Percentiles rank a stretch among this genome's conserved stretches.
These are phyloP conservation scores for Drosophila meridionalis DNA, from an alignment of 2,888 invertebrate genomes.

Conservation along the genomic window DNA sequence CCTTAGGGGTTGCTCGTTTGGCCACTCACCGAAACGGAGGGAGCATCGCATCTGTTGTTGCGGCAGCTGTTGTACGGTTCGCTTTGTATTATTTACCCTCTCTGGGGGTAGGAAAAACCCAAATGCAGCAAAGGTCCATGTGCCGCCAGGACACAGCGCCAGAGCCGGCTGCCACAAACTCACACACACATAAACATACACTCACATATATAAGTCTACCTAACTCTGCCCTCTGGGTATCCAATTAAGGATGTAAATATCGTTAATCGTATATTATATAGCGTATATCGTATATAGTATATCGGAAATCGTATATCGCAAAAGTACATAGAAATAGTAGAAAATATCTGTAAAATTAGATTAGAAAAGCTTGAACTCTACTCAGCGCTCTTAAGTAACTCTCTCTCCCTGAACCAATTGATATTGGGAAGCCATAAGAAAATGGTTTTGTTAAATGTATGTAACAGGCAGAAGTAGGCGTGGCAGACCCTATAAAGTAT, in stretches of 20 bases:
- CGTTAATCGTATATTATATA: neutral
- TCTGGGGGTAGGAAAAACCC: slow-evolving; percentile 62
- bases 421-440: no score
- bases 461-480: no score
- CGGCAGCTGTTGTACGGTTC: slow-evolving; percentile 46
- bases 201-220: neutral
- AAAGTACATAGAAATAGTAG: neutral
- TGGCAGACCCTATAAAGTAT: no score
- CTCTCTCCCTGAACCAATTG: no score
- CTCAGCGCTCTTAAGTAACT: neutral
- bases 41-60: slow-evolving; percentile 53
- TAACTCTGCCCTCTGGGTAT: slow-evolving; percentile 23
- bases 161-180: slow-evolving; percentile 16
- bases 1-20: slow-evolving; percentile 58
- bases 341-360: neutral
- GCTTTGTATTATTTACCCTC: slow-evolving; percentile 16
- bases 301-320: neutral
- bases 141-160: slow-evolving; percentile 12
- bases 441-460: no score
- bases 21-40: slow-evolving; percentile 60
- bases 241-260: slow-evolving; percentile 27
- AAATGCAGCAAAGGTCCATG: slow-evolving; percentile 36
- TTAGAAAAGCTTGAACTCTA: neutral
- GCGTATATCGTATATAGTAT: no score
- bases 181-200: neutral